Base-by-base conservation (phyloP, 2,797 vertebrate species). In the Oophaga sylvatica region DNA sequence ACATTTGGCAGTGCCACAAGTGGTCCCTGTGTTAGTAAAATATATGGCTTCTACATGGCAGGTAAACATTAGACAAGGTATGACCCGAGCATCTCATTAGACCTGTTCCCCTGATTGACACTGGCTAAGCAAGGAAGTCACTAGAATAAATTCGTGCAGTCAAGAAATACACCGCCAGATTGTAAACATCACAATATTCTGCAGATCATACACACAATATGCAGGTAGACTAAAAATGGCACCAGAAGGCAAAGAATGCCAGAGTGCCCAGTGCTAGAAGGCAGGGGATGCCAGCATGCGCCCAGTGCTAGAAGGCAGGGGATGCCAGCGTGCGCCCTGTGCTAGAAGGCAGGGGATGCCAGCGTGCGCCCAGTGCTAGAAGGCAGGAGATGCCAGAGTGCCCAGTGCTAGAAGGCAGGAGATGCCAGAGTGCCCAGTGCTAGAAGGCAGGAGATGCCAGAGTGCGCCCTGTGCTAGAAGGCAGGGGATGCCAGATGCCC, bases 31-130 rank as follows among this genome's bases (percentile, higher is more conserved):
- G 73, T 86, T 86, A 89, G 88, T 87, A 89, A 83, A 60, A 20
- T 83, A 31, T 88, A 89, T 89, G 88, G 88, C 88, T 89, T 89
- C 22, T 87, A 78, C 57, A 79, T 57, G 79, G 62, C 82, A 88
- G 41, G 84, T 87, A 89, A 86, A 89, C 84, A 79, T 83, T 83
- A 57, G 62, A 63, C 45, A 70, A 53, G 48, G 79, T 29, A 12
- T 65, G 57, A 73, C 77, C 79, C 48, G 82, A 41, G 35, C 48
- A 76, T 63, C 77, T 45, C 17, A 65, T 68, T 16, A 26, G 22
- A 11, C 16, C 82, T 53, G 6, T 35, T 86, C 76, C 68, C 70
- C 76, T 67, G 35, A 65, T 13, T 26, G 26, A 75, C 65, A 75
- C 5, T 12, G n/a, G 62, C 35, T 78, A 31, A 53, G 17, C 41